phyloP scores from a whole-genome alignment of 2,797 vertebrate species.

The Chrysocyon brachyurus region DNA sequence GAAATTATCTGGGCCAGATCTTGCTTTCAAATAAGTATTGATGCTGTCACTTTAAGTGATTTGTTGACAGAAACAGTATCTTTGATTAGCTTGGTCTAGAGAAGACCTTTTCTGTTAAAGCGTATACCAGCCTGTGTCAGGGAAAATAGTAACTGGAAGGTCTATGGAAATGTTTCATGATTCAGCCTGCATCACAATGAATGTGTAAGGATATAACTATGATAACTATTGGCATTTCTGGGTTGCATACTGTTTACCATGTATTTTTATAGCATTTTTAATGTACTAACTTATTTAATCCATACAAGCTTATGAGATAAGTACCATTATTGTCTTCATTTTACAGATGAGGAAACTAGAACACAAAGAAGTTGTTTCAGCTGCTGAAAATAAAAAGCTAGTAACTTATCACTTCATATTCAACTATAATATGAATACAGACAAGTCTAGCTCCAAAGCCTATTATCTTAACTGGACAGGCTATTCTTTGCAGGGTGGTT shows the following conservation, averaged over 20 bases:
- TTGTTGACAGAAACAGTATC: conserved; percentile 61
- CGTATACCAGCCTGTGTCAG: not conserved
- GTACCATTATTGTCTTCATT: conserved; percentile 14
- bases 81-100: conserved; percentile 53
- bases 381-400: not conserved
- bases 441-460: not conserved
- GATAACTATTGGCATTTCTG: not conserved
- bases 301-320: not conserved
- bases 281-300: conserved; percentile 19
- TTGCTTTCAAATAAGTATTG: conserved; percentile 69
- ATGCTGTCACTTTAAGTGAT: conserved; percentile 66
- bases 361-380: conserved; percentile 42
- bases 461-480: not conserved
- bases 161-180: not conserved
- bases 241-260: conserved; percentile 24
- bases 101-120: conserved; percentile 47
- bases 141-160: not conserved
- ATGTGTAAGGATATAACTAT: conserved; percentile 25
- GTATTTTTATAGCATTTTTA: not conserved
- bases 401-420: not conserved
- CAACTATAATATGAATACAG: not conserved
- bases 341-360: conserved; percentile 30
- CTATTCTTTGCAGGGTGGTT: not conserved
- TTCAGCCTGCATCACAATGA: not conserved
- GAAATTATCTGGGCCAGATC: conserved; percentile 51